Evolutionary conservation across 2,888 invertebrate species (phyloP).

Genomic region (Bibio marci): DNA sequence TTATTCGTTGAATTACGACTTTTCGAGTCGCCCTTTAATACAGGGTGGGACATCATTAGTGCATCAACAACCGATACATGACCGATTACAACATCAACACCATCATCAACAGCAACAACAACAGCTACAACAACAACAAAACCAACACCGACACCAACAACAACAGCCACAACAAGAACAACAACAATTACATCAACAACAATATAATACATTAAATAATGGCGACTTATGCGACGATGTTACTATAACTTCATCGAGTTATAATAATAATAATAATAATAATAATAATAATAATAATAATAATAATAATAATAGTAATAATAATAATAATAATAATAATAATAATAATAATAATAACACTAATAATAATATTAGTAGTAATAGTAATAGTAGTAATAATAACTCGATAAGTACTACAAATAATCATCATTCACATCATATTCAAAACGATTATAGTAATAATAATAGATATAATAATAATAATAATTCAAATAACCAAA

Average conservation of each 20-base stretch:
- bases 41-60: constrained; percentile 13
- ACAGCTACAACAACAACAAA: background rate
- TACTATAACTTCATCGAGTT: constrained; percentile 10
- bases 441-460: background rate
- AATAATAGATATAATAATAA: background rate
- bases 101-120: constrained; percentile 1
- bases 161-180: too few relatives aligned
- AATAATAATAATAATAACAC: background rate
- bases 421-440: background rate
- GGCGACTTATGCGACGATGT: constrained; percentile 9
- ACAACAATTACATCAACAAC: background rate
- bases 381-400: constrained; percentile 1
- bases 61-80: background rate
- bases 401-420: too few relatives aligned
- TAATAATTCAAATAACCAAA: background rate
- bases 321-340: constrained; percentile 5
- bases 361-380: background rate
- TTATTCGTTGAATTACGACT: constrained; percentile 18
- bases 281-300: constrained; percentile 7
- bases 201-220: constrained; percentile 4
- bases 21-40: constrained; percentile 17
- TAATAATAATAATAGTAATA: constrained; percentile 8
- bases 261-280: background rate
- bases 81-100: background rate
- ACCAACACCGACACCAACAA: too few relatives aligned